Evolutionary conservation across 1,140 invertebrate genomes (phyloP), one percentile per base, ranked within the genome.

Genomic region (Zaprionus taronus): DNA sequence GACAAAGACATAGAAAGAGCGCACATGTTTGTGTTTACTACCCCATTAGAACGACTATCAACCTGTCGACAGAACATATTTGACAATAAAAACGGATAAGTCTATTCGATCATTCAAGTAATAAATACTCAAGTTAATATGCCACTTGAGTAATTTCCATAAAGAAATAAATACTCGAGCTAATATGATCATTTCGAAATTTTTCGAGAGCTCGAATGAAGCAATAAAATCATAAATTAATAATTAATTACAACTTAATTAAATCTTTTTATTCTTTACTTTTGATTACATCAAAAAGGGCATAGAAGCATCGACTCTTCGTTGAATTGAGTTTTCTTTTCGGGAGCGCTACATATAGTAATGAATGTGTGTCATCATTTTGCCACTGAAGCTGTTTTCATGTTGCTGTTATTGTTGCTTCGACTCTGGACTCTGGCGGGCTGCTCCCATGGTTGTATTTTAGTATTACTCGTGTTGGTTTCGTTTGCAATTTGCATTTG

Each of bases 311-410:
- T n/a, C n/a, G 6, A 53, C 17, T 15, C 24, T 44, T 47, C 28
- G 28, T 24, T 34, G n/a, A 12, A 4, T 47, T 22, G n/a, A 5
- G 26, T 53, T 41, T 24, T 17, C n/a, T n/a, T 31, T 34, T 26
- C 49, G 36, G n/a, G 41, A n/a, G 22, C 31, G 41, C 24, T 20
- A 24, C 61, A 34, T 15, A n/a, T n/a, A n/a, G n/a, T n/a, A 26
- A 47, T n/a, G 36, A 77, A 77, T 77, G 44, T 77, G 62, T 72
- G 74, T 67, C 74, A 77, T 71, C 38, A 75, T 66, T 72, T 62
- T 56, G 53, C 58, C 72, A 47, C 56, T 22, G 65, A 69, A 49
- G 44, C 15, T 41, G 70, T 58, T 57, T 24, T 49, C 58, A 28
- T 28, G 6, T 28, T 28, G 26, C 26, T 28, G 6, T 28, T 28